Conservation (phyloP, 2,113 vertebrate species). For the Amphilophus citrinellus region DNA sequence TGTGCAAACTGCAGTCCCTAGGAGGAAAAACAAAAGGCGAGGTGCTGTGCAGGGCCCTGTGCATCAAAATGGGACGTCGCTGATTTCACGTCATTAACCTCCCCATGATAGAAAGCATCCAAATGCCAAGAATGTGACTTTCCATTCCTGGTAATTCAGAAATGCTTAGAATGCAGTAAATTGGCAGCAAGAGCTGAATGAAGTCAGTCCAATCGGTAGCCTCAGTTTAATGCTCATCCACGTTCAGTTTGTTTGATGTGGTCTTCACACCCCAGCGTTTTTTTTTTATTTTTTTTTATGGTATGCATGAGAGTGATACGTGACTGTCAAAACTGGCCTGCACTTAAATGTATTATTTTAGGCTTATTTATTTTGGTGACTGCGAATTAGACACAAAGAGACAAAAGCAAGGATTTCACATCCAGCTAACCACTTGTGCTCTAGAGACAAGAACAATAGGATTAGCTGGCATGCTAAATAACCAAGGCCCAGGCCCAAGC, state of each 20-base stretch:
- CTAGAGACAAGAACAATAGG: constrained; percentile 66
- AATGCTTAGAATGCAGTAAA: constrained; percentile 12
- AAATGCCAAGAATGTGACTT: constrained; percentile 30
- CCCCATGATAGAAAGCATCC: constrained; percentile 1
- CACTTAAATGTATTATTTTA: constrained; percentile 42
- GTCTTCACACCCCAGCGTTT: not conserved
- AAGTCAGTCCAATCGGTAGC: not conserved
- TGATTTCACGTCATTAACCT: constrained; percentile 21
- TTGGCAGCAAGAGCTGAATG: constrained; percentile 4
- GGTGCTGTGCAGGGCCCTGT: not conserved
- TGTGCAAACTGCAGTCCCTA: constrained; percentile 24
- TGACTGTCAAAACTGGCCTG: constrained; percentile 36
- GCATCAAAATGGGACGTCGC: constrained; percentile 20
- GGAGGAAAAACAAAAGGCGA: constrained; percentile 8
- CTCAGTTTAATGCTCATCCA: not conserved
- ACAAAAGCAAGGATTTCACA: constrained; percentile 61
- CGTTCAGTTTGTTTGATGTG: constrained; percentile 15
- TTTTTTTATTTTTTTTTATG: not conserved
- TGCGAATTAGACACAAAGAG: constrained; percentile 47
- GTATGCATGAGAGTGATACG: not conserved
- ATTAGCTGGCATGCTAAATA: constrained; percentile 64
- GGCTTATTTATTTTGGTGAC: constrained; percentile 8
- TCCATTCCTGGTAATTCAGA: constrained; percentile 15
- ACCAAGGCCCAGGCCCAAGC: constrained; percentile 51
- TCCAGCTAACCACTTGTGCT: constrained; percentile 57